Percentiles rank a stretch among this genome's conserved stretches.
phyloP scores from a whole-genome alignment of 1,140 invertebrate species.

The Zeugodacus cucurbitae region DNA sequence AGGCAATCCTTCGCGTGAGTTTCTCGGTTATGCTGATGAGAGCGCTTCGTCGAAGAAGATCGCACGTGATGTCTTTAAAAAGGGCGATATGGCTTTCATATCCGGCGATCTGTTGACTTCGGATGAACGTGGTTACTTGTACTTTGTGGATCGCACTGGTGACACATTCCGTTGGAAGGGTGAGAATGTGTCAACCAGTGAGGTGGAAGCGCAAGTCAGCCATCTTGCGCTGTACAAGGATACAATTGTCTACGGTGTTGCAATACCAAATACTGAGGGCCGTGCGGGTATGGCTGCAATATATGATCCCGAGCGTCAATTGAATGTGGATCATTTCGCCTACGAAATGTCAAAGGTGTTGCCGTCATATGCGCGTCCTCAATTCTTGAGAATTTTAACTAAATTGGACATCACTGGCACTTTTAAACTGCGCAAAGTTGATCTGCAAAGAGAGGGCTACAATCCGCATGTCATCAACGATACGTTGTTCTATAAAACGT shows the following conservation, averaged over 20 bases:
- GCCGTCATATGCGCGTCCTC: conserved; percentile 87
- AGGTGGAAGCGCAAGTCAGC: conserved; percentile 94
- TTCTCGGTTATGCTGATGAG: conserved; percentile 92
- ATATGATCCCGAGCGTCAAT: conserved; percentile 77
- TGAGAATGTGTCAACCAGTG: conserved; percentile 98
- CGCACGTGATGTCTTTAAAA: conserved; percentile 86
- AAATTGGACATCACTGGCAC: conserved; percentile 39
- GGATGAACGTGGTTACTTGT: conserved; percentile 95
- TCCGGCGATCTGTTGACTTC: conserved; percentile 93
- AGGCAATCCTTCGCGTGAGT: conserved; percentile 82
- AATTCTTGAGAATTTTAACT: conserved; percentile 77
- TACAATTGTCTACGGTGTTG: conserved; percentile 89
- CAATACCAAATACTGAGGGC: conserved; percentile 86
- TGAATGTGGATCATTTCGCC: conserved; percentile 76
- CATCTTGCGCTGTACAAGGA: conserved; percentile 87
- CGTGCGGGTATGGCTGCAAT: conserved; percentile 97
- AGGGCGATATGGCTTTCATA: conserved; percentile 91
- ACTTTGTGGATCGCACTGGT: conserved; percentile 95
- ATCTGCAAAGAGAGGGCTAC: conserved; percentile 91
- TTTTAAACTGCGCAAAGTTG: conserved; percentile 72
- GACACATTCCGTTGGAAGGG: conserved; percentile 98
- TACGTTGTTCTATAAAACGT: conserved; percentile 76
- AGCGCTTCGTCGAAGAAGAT: conserved; percentile 94
- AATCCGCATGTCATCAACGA: conserved; percentile 83
- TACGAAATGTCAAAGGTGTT: conserved; percentile 76